Conservation (phyloP, 2,113 vertebrate genomes). For the Labeo catla region DNA sequence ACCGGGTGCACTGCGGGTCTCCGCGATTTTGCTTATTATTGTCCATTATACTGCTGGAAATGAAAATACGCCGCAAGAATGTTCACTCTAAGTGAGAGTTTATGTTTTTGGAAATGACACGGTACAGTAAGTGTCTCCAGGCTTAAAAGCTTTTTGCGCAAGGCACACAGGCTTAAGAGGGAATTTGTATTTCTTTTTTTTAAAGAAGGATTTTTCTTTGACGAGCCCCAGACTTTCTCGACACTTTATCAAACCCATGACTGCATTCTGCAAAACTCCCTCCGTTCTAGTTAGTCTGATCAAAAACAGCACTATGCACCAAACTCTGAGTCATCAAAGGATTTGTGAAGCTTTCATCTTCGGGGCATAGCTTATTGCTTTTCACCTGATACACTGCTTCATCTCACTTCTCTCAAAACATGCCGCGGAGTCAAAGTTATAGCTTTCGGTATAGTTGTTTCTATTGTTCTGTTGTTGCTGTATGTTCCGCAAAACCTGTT, state of each 20-base stretch:
- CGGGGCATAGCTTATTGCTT: conserved; percentile 19
- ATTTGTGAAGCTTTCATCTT: conserved; percentile 46
- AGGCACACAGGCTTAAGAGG: not conserved
- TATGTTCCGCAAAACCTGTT: not conserved
- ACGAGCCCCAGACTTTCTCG: conserved; percentile 16
- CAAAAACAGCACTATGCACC: conserved; percentile 39
- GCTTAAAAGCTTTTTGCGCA: not conserved
- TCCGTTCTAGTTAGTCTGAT: conserved; percentile 38
- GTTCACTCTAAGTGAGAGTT: conserved; percentile 19
- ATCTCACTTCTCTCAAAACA: conserved; percentile 22
- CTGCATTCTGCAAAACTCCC: conserved; percentile 25
- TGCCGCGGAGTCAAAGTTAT: not conserved
- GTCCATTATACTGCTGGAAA: conserved; percentile 19
- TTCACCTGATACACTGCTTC: conserved; percentile 22
- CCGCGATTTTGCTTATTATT: not conserved
- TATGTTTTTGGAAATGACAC: conserved; percentile 33
- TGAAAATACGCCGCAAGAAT: conserved; percentile 7
- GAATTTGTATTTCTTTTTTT: conserved; percentile 1
- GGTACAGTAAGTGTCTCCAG: not conserved
- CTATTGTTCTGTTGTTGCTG: not conserved
- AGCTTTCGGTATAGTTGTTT: not conserved
- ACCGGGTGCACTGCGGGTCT: conserved; percentile 9
- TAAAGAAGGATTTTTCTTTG: not conserved
- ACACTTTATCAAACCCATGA: conserved; percentile 34
- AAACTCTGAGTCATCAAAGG: conserved; percentile 42